Conservation (phyloP, 2,113 vertebrate species). For the Phylloscopus trochilus region DNA sequence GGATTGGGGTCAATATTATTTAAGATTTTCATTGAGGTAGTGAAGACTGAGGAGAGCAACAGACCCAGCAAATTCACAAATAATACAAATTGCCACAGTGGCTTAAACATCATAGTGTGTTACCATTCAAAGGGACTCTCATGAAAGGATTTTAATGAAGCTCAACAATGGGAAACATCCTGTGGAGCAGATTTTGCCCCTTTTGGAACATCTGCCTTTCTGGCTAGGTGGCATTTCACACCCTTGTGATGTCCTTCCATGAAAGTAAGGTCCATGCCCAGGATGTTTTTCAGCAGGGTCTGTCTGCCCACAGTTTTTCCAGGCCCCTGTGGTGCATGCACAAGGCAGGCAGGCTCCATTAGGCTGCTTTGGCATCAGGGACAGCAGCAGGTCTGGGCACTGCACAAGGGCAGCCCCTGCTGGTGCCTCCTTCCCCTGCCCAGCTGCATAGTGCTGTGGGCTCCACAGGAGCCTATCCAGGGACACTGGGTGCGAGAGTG, state of each 20-base stretch:
- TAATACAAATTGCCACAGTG: fast-evolving
- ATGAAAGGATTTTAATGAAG: not conserved
- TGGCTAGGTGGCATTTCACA: not conserved
- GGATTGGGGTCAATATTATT: not conserved
- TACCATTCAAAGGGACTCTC: not conserved
- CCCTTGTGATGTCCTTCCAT: not conserved
- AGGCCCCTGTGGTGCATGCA: fast-evolving
- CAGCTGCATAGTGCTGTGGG: fast-evolving
- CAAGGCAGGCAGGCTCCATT: not conserved
- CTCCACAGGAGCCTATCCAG: not conserved
- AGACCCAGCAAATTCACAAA: not conserved
- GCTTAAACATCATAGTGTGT: not conserved
- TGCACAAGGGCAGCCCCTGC: not conserved
- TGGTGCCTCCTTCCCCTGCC: too few species aligned
- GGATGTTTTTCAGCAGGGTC: not conserved
- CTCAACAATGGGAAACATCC: not conserved
- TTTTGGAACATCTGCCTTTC: not conserved
- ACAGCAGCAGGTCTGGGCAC: not conserved
- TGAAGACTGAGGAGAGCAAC: fast-evolving
- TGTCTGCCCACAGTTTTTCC: fast-evolving
- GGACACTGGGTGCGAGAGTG: fast-evolving
- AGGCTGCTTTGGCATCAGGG: not conserved
- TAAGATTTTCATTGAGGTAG: not conserved
- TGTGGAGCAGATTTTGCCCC: not conserved
- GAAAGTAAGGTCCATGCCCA: not conserved